A percentile compares a stretch with the other conserved stretches of the same genome.
Conservation (phyloP, 2,888 invertebrate species). For the Amiota minor region DNA sequence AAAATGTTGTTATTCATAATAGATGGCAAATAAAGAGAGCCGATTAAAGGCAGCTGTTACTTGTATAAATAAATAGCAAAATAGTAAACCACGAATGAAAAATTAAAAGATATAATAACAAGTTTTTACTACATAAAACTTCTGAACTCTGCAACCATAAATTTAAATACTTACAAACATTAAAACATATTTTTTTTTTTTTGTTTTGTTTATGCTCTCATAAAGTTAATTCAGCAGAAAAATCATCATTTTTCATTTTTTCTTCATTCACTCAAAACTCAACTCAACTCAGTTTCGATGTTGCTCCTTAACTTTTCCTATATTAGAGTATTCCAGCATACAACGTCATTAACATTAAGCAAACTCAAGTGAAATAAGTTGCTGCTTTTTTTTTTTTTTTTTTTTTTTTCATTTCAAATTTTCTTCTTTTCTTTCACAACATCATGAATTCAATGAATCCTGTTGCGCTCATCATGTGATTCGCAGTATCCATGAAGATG, state of each 20-base stretch:
- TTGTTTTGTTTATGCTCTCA: slow-evolving; percentile 38
- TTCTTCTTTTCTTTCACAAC: slow-evolving; percentile 13
- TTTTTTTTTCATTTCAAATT: neutral
- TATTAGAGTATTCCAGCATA: slow-evolving; percentile 25
- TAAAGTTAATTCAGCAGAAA: slow-evolving; percentile 64
- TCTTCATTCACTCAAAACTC: neutral
- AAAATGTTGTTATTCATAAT: neutral
- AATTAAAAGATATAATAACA: too few relatives aligned
- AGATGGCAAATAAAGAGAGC: slow-evolving; percentile 40
- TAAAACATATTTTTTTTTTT: too few relatives aligned
- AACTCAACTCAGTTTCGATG: neutral
- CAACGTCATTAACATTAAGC: slow-evolving; percentile 42
- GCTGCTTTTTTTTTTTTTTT: neutral
- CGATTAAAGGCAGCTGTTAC: slow-evolving; percentile 54
- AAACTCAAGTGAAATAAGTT: slow-evolving; percentile 35
- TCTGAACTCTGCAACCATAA: too few relatives aligned
- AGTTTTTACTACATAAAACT: too few relatives aligned
- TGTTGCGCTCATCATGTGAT: slow-evolving; percentile 31
- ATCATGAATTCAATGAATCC: slow-evolving; percentile 3
- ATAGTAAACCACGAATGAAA: too few relatives aligned
- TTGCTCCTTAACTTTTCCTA: neutral
- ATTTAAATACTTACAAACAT: too few relatives aligned
- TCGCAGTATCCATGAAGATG: slow-evolving; percentile 35
- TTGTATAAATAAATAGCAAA: too few relatives aligned
- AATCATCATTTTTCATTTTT: slow-evolving; percentile 26